A percentile compares a stretch with the other conserved stretches of the same genome.
Conservation (phyloP, 2,797 vertebrate genomes). For the Lacerta bilineata region DNA sequence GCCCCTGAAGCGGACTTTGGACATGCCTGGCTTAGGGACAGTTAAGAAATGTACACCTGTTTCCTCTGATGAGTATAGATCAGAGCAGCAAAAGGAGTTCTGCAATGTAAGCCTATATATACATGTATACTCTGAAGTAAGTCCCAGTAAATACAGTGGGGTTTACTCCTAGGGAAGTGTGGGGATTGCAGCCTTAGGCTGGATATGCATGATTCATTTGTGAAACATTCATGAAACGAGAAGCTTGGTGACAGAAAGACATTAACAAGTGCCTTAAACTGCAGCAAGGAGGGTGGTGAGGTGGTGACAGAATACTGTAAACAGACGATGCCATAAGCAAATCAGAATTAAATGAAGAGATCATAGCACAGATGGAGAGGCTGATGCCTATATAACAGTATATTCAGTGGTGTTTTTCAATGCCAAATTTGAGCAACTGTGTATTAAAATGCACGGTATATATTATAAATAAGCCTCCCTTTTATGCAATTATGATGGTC, state of each 20-base stretch:
- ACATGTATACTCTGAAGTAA: neutral
- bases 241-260: slow-evolving; percentile 50
- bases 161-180: neutral
- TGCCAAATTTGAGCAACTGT: neutral
- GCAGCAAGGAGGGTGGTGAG: slow-evolving; percentile 58
- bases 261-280: slow-evolving; percentile 45
- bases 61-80: no score
- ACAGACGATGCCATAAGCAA: slow-evolving; percentile 35
- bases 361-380: slow-evolving; percentile 3
- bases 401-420: accelerated
- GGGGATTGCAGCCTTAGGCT: neutral
- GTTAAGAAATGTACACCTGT: no score
- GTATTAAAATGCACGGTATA: neutral
- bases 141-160: neutral
- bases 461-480: neutral
- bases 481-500: neutral
- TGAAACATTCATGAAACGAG: neutral
- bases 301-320: slow-evolving; percentile 59
- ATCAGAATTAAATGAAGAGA: slow-evolving; percentile 17
- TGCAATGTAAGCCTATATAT: neutral
- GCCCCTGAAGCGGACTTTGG: no score
- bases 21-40: no score
- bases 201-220: neutral
- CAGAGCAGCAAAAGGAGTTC: no score
- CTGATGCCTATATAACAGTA: neutral